Base-by-base conservation (phyloP, 2,888 invertebrate species). In the Leptura quadrifasciata region DNA sequence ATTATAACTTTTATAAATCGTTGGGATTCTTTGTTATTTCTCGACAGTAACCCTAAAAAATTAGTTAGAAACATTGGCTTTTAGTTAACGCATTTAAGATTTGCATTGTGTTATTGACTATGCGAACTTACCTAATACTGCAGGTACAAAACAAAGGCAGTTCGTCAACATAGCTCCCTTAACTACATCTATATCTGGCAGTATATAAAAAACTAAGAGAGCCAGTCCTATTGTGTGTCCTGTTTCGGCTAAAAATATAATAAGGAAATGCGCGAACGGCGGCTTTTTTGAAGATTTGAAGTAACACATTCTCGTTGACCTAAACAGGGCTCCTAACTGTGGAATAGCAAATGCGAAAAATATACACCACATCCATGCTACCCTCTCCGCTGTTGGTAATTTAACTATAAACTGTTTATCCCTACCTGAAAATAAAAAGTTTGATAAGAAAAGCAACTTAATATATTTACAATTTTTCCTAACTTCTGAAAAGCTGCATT, bases 121-220 rank as follows among this genome's bases (percentile, higher is more conserved):
- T 57, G 10, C 58, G 47, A 15, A 64, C 47, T 27, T 58, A 92
- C 92, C 93, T 78, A 93, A 89, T 74, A 94, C 90, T 18, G 95
- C 95, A 1, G 99, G 99, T 57, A 98, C 91, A 83, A 98, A 94
- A 88, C 98, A 98, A 72, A 98, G 92, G 85, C 98, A 98, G 88
- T 98, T 98, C 27, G 98, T 98, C 81, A 99, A 91, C 97, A 98
- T 98, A 52, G 97, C 96, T 57, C 97, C 98, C 88, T 97, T 96
- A 72, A 98, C 95, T 5, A 97, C 96, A 89, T 99, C 98, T 82
- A 98, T 89, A 86, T 97, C 95, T 0, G 99, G 98, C 67, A 99
- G 91, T 63, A 98, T 94, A 78, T 94, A 93, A 88, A 97, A 97
- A 85, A 97, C 94, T 81, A 99, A 91, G 55, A 98, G 88, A 0